Evolutionary conservation across 2,113 vertebrate genomes (phyloP).

Genomic region (Myotis brandtii): DNA sequence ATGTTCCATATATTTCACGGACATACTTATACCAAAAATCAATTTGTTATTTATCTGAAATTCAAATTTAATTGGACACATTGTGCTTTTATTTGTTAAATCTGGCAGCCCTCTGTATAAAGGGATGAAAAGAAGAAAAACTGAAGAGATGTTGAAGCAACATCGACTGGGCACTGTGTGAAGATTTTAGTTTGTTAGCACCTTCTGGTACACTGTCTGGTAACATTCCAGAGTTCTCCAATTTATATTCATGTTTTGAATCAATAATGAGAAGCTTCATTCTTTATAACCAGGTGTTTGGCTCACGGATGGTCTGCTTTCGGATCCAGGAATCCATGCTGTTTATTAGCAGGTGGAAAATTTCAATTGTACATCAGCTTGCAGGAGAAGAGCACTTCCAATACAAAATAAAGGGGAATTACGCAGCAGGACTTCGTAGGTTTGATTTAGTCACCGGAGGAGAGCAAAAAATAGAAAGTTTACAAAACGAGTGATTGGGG

Average conservation of each 20-base stretch:
- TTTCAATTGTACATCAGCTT: slow-evolving; percentile 30
- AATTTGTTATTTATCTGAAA: slow-evolving; percentile 17
- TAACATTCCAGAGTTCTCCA: neutral
- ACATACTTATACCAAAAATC: neutral
- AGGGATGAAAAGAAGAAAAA: neutral
- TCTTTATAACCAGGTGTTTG: slow-evolving; percentile 47
- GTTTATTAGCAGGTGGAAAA: slow-evolving; percentile 63
- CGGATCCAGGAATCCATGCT: slow-evolving; percentile 37
- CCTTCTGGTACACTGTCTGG: neutral
- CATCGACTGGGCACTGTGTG: neutral
- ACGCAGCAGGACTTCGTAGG: slow-evolving; percentile 9
- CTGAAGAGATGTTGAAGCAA: neutral
- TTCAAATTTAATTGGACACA: neutral
- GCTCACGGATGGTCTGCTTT: slow-evolving; percentile 55
- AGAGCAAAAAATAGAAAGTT: slow-evolving; percentile 57
- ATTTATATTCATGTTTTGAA: slow-evolving; percentile 39
- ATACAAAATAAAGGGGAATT: slow-evolving; percentile 30
- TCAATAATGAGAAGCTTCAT: slow-evolving; percentile 1
- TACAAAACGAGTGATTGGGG: slow-evolving; percentile 50
- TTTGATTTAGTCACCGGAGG: slow-evolving; percentile 55
- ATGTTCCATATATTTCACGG: neutral
- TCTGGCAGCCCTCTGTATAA: neutral
- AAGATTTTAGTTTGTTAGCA: slow-evolving; percentile 4
- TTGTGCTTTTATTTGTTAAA: neutral
- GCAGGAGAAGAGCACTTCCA: slow-evolving; percentile 52